Evolutionary conservation across 2,888 invertebrate genomes (phyloP).

Genomic region (Erpobdella octoculata): DNA sequence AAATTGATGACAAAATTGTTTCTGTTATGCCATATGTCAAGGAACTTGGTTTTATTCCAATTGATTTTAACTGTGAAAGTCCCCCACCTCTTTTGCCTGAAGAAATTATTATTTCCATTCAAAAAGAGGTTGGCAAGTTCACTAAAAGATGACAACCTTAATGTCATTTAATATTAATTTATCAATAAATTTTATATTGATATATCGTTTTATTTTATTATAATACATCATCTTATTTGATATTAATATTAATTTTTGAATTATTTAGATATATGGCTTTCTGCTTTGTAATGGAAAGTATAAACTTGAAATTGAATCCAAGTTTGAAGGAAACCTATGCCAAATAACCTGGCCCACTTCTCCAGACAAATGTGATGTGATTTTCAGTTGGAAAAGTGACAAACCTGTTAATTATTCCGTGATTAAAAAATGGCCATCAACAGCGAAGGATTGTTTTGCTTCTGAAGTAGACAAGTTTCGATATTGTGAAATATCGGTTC

Average conservation of each 20-base stretch:
- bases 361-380: not conserved
- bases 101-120: not conserved
- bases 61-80: not conserved
- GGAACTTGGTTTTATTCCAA: no score
- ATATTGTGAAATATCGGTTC: not conserved
- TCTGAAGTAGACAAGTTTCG: not conserved
- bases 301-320: not conserved
- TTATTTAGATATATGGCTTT: conserved; percentile 5
- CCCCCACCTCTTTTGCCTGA: not conserved
- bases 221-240: not conserved
- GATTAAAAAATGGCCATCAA: not conserved
- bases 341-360: not conserved
- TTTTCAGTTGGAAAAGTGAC: not conserved
- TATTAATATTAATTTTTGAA: not conserved
- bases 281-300: not conserved
- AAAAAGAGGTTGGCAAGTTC: not conserved
- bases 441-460: not conserved
- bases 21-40: not conserved
- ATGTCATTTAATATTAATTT: not conserved
- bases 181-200: not conserved
- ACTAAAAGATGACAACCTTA: no score
- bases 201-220: not conserved
- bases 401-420: not conserved
- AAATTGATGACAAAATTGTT: no score
- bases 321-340: not conserved